These are phyloP conservation scores for Anthopleura sola DNA, from an alignment of 64 coral and sea anemone genomes.

Conservation along the genomic window DNA sequence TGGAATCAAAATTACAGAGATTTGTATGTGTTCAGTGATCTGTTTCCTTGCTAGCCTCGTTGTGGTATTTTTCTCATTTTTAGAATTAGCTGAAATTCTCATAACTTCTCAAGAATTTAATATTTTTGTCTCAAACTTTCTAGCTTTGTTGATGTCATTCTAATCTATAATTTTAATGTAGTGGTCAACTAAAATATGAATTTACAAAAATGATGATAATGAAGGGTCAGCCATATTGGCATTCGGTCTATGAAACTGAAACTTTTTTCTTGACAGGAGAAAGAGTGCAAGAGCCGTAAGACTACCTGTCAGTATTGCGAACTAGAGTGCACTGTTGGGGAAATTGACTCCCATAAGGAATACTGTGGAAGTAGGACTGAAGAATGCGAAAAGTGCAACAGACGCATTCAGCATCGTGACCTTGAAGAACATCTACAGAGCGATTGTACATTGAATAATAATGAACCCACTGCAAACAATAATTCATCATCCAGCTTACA, in stretches of 20 bases:
- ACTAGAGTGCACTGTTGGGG: conserved; percentile 57
- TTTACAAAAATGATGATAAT: no score
- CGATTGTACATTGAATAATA: conserved; percentile 30
- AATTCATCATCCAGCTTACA: not conserved
- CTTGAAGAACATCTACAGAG: conserved; percentile 42
- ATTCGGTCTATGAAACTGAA: not conserved
- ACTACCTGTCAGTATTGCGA: conserved; percentile 67
- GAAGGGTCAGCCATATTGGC: no score
- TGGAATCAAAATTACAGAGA: no score
- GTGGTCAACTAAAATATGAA: no score
- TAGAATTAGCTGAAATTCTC: no score
- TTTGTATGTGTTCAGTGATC: no score
- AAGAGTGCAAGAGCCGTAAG: conserved; percentile 46
- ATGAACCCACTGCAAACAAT: conserved; percentile 33
- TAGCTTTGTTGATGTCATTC: no score
- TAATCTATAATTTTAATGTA: no score
- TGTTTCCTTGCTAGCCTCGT: no score
- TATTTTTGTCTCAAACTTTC: no score
- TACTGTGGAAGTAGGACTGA: conserved; percentile 92
- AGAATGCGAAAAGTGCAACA: conserved; percentile 74
- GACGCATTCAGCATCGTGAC: conserved; percentile 63
- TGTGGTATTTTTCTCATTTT: no score
- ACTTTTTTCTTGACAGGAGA: conserved; percentile 39
- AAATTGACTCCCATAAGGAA: conserved; percentile 63
- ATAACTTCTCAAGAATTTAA: no score